Evolutionary conservation across 2,888 invertebrate species (phyloP), one percentile per base, ranked within the genome.

Genomic region (Drosophila percnosoma): DNA sequence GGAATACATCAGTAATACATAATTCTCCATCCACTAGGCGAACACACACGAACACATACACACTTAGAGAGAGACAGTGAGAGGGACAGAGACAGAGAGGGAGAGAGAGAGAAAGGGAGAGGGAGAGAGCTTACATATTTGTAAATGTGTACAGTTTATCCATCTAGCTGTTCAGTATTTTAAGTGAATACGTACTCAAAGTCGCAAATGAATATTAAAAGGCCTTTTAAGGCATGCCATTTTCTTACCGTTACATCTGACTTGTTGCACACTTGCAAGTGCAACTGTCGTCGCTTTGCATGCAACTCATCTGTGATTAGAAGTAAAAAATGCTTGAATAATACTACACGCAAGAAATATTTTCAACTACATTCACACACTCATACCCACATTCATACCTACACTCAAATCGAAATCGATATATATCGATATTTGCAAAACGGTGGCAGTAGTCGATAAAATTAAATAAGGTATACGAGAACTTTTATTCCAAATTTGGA

Each of bases 1-100:
- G 78, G 54, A 67, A 66, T 55, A 59, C 68, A 60, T 64, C 71
- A 76, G 71, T 66, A 60, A 70, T 76, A 80, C 57, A 67, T 67
- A 67, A 66, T 70, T 76, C 63, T 45, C 64, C 75, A 40, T 52
- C 68, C 48, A 57, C 57, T 59, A 40, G 38, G 13, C 55, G 31
- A 31, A 49, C 24, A 49, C 29, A 34, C 27, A 31, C n/a, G 11
- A n/a, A 36, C 18, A 15, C 2, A 29, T 18, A 33, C 33, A 33
- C 33, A 33, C 33, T 33, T 33, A 33, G 33, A 33, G 31, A 10
- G 33, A 33, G 33, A 33, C 33, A 40, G 24, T 42, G 40, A 11
- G 18, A 52, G 27, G 27, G n/a, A n/a, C 0, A 42, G 40, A 42
- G 7, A 13, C 1, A 21, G 6, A 21, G 42, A 13, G 21, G 7